Base-by-base conservation (phyloP, 2,888 invertebrate genomes). In the Agrochola lota region DNA sequence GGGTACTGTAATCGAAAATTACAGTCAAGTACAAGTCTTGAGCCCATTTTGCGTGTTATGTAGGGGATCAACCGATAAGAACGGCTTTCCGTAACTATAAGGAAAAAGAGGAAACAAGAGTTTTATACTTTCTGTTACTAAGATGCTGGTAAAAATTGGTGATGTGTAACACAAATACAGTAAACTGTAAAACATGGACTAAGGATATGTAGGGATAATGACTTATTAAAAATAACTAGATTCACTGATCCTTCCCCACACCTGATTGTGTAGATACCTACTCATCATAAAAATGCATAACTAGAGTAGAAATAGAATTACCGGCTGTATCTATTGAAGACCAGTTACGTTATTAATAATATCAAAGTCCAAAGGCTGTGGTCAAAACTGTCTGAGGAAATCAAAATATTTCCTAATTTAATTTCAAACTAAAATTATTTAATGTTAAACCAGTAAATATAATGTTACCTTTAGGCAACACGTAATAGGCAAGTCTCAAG, bases 1-100 rank as follows among this genome's bases (percentile, higher is more conserved):
- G 66, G 64, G 49, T 52, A 15, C 8, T 26, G 69, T 78, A 77
- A 74, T 78, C 17, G 69, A 75, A 78, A 77, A 78, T 73, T 75
- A 70, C 35, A 35, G 35, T 35, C 35, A 4, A 35, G 35, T 35
- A 77, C 60, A 74, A 81, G 71, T 64, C 26, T 64, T 71, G 59
- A 77, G 73, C 57, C 12, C 71, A 49, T 80, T 75, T 70, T 66
- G 59, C 64, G 60, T 46, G 68, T 64, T 46, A 57, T 64, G 52
- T 30, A 62, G 26, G 55, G 68, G 30, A 76, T 79, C 46, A 55
- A 52, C 35, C 17, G 57, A 74, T 81, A 71, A 77, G 49, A 55
- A 71, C 20, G 23, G n/a, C 59, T 67, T 71, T 74, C 49, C 40
- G 30, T 26, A 17, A 49, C 49, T n/a, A 9, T 49, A 55, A 26